A percentile compares a stretch with the other conserved stretches of the same genome.
phyloP scores from a whole-genome alignment of 2,797 vertebrate genomes.

The Gymnothorax reevesii region DNA sequence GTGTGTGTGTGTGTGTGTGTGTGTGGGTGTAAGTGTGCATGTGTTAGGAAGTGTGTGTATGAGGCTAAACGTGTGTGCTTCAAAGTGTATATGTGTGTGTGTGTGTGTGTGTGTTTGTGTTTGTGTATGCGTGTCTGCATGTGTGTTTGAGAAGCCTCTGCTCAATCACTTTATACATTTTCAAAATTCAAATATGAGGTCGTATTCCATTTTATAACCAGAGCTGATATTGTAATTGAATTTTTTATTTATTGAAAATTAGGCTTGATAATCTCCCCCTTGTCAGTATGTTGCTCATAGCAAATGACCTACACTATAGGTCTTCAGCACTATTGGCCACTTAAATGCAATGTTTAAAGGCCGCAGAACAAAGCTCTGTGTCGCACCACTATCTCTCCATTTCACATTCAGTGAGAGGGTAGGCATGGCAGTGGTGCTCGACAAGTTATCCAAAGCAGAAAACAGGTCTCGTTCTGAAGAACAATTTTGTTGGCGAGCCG shows the following conservation, averaged over 20 bases:
- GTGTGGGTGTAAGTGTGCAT: too few species aligned
- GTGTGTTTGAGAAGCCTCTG: neutral
- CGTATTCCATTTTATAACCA: neutral
- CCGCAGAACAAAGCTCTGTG: neutral
- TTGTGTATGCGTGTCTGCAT: neutral
- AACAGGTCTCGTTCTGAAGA: neutral
- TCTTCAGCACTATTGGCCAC: neutral
- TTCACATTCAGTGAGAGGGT: neutral
- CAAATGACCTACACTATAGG: neutral
- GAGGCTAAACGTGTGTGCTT: neutral
- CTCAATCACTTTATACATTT: neutral
- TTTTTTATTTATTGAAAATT: neutral
- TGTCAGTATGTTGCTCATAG: neutral
- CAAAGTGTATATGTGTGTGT: neutral
- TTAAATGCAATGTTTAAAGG: constrained; percentile 1
- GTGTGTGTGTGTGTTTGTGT: neutral
- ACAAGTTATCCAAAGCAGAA: neutral
- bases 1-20: neutral
- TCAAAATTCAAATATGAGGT: neutral
- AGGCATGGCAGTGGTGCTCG: neutral
- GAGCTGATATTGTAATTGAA: neutral
- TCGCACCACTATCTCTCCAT: neutral
- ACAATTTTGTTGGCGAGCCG: neutral
- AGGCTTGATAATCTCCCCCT: neutral
- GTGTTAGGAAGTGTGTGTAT: too few species aligned